These are phyloP conservation scores for Ptilonorhynchus violaceus DNA, from an alignment of 2,113 vertebrate genomes.

Conservation along the genomic window DNA sequence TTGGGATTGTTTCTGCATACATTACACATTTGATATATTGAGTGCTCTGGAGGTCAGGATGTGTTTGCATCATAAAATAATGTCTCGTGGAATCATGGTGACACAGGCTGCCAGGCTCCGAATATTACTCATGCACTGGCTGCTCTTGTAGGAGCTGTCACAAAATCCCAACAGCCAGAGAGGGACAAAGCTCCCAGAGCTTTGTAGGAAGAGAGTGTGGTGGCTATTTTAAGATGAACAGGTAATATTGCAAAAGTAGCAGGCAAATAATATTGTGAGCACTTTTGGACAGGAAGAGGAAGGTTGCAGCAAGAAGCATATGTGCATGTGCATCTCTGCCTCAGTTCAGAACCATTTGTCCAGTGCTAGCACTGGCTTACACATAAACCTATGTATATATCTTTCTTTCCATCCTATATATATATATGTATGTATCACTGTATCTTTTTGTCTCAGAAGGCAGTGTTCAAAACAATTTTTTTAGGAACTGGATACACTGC, in stretches of 20 bases:
- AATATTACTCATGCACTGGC: neutral
- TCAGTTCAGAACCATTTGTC: neutral
- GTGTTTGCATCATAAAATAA: constrained; percentile 57
- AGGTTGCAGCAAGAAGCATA: neutral
- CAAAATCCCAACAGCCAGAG: neutral
- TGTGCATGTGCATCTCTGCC: neutral
- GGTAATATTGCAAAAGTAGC: neutral
- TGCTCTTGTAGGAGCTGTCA: neutral
- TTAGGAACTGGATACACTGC: neutral
- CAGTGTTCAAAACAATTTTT: neutral
- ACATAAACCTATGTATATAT: neutral
- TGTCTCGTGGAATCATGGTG: constrained; percentile 1
- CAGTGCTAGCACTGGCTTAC: neutral
- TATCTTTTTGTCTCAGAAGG: neutral
- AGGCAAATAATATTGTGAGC: neutral
- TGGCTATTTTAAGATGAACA: neutral
- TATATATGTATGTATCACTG: neutral
- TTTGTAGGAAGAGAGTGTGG: neutral
- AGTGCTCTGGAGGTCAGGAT: constrained; percentile 55
- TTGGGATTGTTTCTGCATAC: constrained; percentile 59
- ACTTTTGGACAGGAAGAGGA: neutral
- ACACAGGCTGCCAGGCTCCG: neutral
- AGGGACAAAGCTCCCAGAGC: neutral
- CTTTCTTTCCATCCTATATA: neutral
- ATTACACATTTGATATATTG: constrained; percentile 54